A percentile compares a stretch with the other conserved stretches of the same genome.
These are phyloP conservation scores for Felis catus DNA, from an alignment of 2,113 vertebrate genomes.

Conservation along the genomic window DNA sequence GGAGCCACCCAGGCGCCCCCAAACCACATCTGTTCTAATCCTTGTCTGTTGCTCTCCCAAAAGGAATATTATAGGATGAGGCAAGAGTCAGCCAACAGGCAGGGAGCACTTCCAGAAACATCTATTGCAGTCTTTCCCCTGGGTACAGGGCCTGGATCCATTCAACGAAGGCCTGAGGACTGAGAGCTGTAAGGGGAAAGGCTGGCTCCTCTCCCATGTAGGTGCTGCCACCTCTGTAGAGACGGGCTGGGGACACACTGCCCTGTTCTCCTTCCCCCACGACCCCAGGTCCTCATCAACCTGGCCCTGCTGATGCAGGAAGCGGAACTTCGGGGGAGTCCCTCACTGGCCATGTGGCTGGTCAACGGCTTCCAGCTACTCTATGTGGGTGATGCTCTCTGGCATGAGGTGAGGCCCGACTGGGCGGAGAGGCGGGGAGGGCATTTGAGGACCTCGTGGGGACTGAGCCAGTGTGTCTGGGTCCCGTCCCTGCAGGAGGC, in stretches of 20 bases:
- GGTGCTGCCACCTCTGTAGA: background rate
- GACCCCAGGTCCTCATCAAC: constrained; percentile 90
- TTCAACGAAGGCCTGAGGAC: background rate
- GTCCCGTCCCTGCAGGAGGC: constrained; percentile 86
- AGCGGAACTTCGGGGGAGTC: constrained; percentile 87
- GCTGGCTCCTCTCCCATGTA: background rate
- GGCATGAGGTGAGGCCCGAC: constrained; percentile 88
- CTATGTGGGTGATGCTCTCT: constrained; percentile 91
- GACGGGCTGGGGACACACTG: background rate
- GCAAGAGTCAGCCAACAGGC: background rate
- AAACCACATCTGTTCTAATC: no score
- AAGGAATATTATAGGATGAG: background rate
- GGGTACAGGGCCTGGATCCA: background rate
- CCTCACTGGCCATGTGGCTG: constrained; percentile 92
- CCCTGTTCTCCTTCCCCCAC: background rate
- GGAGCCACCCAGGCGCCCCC: no score
- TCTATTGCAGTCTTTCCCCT: background rate
- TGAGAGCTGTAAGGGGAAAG: background rate
- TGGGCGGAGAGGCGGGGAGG: background rate
- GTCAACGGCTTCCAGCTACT: constrained; percentile 93
- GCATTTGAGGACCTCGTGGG: background rate
- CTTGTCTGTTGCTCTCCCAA: background rate
- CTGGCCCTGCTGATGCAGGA: constrained; percentile 91
- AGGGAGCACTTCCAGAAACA: fast-evolving
- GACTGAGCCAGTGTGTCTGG: background rate